Base-by-base conservation (phyloP, 1,140 invertebrate genomes). In the Bombus polaris region DNA sequence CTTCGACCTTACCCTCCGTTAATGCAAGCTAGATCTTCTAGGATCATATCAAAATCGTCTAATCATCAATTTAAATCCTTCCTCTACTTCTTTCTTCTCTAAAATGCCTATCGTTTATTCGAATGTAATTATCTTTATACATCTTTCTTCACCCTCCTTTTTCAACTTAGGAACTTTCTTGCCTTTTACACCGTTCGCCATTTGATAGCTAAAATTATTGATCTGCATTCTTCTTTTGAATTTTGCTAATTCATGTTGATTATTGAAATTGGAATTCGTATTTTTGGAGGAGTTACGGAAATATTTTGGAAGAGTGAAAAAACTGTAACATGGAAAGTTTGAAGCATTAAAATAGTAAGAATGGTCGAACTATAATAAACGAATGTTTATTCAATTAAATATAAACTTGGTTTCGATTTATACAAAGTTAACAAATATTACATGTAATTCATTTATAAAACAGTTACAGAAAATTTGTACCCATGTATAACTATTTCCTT, bases 1-100 rank as follows among this genome's bases (percentile, higher is more conserved):
- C 88, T 77, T 93, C 91, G 87, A 92, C 88, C 89, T 93, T 92
- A 92, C 88, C 86, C 89, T 89, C 85, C 66, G 86, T 90, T 79
- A 72, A 77, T 32, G 12, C 75, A 70, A 32, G 39, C 85, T 62
- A 87, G 57, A 85, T n/a, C 28, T 22, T 68, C 79, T 81, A 81
- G 59, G 47, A 85, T 85, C 42, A 65, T 62, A 35, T 18, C 53
- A 62, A 85, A 73, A 72, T 85, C 2, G 25, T 72, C 44, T 80
- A 72, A 85, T 73, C 42, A 32, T 65, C 25, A 32, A 44, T 62
- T 72, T 32, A 8, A 53, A 42, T 71, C 13, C 47, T 37, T 44
- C 37, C 22, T 47, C 28, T 47, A 35, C 8, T 1, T 62, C 32
- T 3, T 22, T n/a, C 12, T 32, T 44, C 32, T 37, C 57, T 22